Conservation (phyloP, 2,888 invertebrate genomes). For the Noctua pronuba region DNA sequence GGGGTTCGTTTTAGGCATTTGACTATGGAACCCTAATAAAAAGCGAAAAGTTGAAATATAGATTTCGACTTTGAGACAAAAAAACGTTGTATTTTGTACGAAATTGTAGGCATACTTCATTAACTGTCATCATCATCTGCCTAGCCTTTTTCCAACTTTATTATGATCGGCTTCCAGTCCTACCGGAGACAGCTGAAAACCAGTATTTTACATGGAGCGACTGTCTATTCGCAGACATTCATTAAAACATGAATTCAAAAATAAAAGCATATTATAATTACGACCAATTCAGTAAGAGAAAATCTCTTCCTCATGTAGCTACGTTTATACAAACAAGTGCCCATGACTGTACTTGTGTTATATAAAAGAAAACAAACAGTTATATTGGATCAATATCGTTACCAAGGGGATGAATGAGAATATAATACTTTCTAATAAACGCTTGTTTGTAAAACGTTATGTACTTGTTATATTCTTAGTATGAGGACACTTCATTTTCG, state of each 20-base stretch:
- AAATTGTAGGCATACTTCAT: too few relatives aligned
- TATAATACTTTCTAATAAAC: neutral
- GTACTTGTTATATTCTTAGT: neutral
- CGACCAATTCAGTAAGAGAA: neutral
- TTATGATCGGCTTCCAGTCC: too few relatives aligned
- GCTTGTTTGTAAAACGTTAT: neutral
- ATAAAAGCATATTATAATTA: too few relatives aligned
- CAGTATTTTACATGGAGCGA: too few relatives aligned
- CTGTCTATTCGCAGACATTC: too few relatives aligned
- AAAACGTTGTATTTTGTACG: neutral
- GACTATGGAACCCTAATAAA: too few relatives aligned
- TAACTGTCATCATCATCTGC: too few relatives aligned
- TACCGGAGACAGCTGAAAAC: too few relatives aligned
- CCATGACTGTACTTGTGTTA: neutral
- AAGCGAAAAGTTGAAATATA: neutral
- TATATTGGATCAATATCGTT: constrained; percentile 21
- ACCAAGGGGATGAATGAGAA: constrained; percentile 9
- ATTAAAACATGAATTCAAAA: too few relatives aligned
- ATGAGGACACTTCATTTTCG: neutral
- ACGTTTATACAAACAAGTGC: neutral
- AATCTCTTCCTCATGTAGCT: neutral
- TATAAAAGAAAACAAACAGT: constrained; percentile 19
- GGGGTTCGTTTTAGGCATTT: too few relatives aligned
- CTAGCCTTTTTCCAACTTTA: too few relatives aligned
- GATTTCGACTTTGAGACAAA: neutral